Base-by-base conservation (phyloP, 2,797 vertebrate genomes). In the Tenualosa thibaudeaui region DNA sequence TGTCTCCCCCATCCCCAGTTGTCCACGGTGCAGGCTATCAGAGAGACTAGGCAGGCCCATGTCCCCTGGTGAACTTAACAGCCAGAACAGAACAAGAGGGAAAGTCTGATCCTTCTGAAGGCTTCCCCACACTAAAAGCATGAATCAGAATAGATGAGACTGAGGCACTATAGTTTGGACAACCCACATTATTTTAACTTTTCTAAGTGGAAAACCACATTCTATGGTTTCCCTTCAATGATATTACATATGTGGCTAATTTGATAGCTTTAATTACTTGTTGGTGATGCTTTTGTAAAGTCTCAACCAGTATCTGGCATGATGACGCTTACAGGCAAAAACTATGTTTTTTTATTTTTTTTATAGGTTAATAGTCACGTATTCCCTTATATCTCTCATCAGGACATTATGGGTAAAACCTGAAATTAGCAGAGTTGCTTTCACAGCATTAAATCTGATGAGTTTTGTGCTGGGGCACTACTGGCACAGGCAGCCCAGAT, bases 401-500 rank as follows among this genome's bases (percentile, higher is more conserved):
- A 43, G 71, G 37, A 46, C 71, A 78, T 43, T 78, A 78, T 19
- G 40, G 71, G 43, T 43, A 46, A 78, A 46, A 22, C 37, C 71
- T 46, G 37, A 40, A 78, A 22, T 78, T 40, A 22, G 71, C 40
- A 78, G 17, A 78, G 15, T 78, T 78, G 71, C 71, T 46, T 43
- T 46, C 40, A 1, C 71, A 78, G 71, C 71, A 78, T 78, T 78
- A 78, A 78, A 43, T 78, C 5, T 46, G 71, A 78, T 46, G 71
- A 46, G 71, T 17, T 43, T 19, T 15, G 37, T 78, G 17, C 71
- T 78, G 78, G 49, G 17, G 49, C 43, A 54, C 60, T n/a, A 62
- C 54, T 65, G 84, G 40, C 8, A 51, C 53, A 24, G 0, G 17
- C 50, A 82, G 81, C 65, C 49, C 60, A 71, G 54, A 31, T 89